Evolutionary conservation across 2,888 invertebrate species (phyloP), one percentile per base, ranked within the genome.

Genomic region (Smittia sp.): DNA sequence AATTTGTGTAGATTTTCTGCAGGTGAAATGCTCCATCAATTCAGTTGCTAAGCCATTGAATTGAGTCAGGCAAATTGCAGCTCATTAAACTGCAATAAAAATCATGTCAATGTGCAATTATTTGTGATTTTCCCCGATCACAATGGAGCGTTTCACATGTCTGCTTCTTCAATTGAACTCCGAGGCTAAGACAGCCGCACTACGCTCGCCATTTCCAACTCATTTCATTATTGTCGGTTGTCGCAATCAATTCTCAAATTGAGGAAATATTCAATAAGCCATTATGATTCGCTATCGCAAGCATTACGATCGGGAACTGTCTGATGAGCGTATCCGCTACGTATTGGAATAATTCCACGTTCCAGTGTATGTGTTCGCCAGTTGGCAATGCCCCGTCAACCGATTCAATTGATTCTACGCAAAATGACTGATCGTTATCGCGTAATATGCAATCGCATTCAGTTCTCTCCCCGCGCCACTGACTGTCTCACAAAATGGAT

Each of bases 231-330:
- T 46, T 46, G 18, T 46, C 18, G 18, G n/a, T 58, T 18, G 58
- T 22, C 22, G 58, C 58, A 58, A 58, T 58, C 58, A 58, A 67
- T 41, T 67, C 39, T 38, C n/a, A 67, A 67, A 67, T 67, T 67
- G 67, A 67, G 67, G 67, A 67, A 67, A 27, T 27, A 67, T 67
- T 67, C 67, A 67, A 67, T 67, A 67, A 67, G 32, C 24, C 27
- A 41, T 67, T 39, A 66, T n/a, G 65, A 32, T 22, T 32, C 25
- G 67, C 63, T 63, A 67, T 39, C 67, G 9, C 7, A 15, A 39
- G 25, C 38, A n/a, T 27, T 27, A 27, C 22, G 67, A 67, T 38
- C 38, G 24, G 27, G 67, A 67, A 39, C 39, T 27, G 67, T 41
- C 67, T 67, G 67, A 67, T 67, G 67, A 67, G 22, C 39, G 41